phyloP scores from a whole-genome alignment of 2,113 vertebrate genomes.

The Clarias batrachus region DNA sequence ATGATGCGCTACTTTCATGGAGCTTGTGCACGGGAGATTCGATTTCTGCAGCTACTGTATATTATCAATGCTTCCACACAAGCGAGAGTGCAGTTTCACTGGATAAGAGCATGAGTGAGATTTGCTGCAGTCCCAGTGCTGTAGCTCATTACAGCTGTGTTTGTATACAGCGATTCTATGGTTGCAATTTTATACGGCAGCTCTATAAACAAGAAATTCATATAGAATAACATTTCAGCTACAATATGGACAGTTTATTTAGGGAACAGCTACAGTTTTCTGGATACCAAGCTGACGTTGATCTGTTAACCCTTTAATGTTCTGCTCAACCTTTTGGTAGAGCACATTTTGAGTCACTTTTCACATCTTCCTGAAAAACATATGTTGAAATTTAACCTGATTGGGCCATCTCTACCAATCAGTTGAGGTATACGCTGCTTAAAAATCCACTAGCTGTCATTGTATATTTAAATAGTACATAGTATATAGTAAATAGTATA shows the following conservation, averaged over 20 bases:
- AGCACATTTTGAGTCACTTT: too few relatives aligned
- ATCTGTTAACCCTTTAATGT: neutral
- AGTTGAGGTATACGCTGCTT: too few relatives aligned
- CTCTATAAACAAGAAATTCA: neutral
- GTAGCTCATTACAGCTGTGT: neutral
- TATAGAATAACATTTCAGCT: neutral
- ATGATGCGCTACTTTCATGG: neutral
- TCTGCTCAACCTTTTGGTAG: too few relatives aligned
- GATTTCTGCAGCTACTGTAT: neutral
- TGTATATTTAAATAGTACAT: too few relatives aligned
- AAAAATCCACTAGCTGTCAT: too few relatives aligned
- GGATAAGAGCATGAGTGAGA: too few relatives aligned
- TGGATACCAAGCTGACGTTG: neutral
- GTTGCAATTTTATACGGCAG: neutral
- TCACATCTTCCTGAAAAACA: too few relatives aligned
- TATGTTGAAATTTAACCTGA: too few relatives aligned
- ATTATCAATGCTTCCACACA: neutral
- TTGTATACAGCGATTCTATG: neutral
- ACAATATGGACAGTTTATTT: neutral
- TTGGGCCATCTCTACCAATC: too few relatives aligned
- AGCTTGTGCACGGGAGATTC: neutral
- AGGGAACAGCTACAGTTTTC: too few relatives aligned
- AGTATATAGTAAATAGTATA: too few relatives aligned
- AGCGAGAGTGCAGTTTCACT: neutral
- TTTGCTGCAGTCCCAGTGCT: neutral